Conservation (phyloP, 2,113 vertebrate species). For the Colinus virginianus region DNA sequence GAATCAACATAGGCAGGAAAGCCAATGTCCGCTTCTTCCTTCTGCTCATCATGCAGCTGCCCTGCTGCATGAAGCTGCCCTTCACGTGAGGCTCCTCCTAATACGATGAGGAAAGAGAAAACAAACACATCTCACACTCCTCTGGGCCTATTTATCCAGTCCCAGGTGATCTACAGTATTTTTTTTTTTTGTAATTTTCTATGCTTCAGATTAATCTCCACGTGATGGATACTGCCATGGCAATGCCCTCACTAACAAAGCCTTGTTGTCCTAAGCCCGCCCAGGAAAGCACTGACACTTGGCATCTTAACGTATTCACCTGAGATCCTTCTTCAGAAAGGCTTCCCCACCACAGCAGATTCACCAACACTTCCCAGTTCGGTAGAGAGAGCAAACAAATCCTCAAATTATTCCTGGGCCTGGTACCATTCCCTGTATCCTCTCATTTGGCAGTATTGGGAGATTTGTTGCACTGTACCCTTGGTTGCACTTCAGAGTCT, state of each 20-base stretch:
- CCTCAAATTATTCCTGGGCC: background rate
- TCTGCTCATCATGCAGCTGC: background rate
- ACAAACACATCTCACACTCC: background rate
- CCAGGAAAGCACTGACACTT: background rate
- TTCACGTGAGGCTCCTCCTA: background rate
- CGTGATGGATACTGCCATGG: rapidly evolving
- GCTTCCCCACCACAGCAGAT: background rate
- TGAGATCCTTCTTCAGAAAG: background rate
- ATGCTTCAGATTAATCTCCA: background rate
- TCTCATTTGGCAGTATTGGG: background rate
- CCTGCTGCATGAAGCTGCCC: background rate
- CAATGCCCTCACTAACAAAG: background rate
- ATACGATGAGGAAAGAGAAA: background rate
- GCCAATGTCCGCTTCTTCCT: background rate
- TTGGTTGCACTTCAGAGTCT: rapidly evolving
- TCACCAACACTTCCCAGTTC: background rate
- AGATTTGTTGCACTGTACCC: background rate
- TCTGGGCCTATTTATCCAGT: rapidly evolving
- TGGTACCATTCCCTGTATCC: background rate
- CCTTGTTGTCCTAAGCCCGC: background rate
- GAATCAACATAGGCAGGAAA: background rate
- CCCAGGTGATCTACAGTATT: background rate
- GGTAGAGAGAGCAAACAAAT: background rate
- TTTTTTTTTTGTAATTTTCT: background rate
- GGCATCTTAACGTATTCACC: rapidly evolving